These are phyloP conservation scores for Oscheius sp. DNA, from an alignment of 2,888 invertebrate genomes.

Conservation along the genomic window DNA sequence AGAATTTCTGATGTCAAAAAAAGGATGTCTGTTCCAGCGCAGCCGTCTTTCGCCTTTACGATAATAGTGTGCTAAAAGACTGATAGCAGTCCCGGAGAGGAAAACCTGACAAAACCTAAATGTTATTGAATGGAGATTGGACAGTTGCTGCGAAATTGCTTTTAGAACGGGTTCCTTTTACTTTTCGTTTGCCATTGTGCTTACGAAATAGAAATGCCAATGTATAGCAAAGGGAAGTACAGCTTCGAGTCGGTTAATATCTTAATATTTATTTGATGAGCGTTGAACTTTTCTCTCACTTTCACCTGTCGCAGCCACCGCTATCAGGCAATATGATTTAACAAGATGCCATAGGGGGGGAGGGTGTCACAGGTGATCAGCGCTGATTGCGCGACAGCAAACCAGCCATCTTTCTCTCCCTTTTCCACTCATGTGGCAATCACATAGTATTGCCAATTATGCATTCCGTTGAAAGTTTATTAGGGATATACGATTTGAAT, in stretches of 20 bases:
- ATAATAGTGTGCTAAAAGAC: constrained; percentile 3
- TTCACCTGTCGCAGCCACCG: too few species aligned
- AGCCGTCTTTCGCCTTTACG: constrained; percentile 3
- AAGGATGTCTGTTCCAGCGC: neutral
- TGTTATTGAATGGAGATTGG: constrained; percentile 7
- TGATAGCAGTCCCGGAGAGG: neutral
- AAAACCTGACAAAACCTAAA: neutral
- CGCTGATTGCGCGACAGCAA: constrained; percentile 24
- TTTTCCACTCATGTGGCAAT: neutral
- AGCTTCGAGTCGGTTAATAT: neutral
- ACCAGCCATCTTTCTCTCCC: neutral
- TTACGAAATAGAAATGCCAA: neutral
- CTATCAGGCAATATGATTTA: neutral
- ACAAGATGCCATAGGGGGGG: neutral
- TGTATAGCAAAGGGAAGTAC: neutral
- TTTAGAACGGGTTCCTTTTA: constrained; percentile 6
- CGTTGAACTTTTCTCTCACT: too few species aligned
- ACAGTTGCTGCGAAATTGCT: constrained; percentile 4
- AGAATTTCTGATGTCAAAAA: neutral
- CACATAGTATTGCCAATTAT: too few species aligned
- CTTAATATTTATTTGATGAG: too few species aligned
- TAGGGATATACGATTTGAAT: too few species aligned
- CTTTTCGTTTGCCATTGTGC: neutral
- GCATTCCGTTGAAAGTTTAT: too few species aligned
- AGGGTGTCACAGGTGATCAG: constrained; percentile 29